Evolutionary conservation across 1,140 invertebrate species (phyloP).

Genomic region (Penaeus indicus): DNA sequence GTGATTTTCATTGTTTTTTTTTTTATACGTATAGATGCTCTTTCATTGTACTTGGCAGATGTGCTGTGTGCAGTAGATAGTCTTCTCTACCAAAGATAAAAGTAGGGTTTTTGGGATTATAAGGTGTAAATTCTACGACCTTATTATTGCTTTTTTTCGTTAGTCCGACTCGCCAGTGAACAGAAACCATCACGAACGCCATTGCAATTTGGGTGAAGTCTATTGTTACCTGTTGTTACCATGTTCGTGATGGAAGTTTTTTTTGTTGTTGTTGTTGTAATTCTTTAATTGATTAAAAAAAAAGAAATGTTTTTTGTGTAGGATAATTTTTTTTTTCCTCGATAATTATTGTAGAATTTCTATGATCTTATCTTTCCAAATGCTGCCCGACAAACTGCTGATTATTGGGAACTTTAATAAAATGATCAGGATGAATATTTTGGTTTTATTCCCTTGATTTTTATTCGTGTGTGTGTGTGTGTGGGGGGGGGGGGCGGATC

Average conservation of each 20-base stretch:
- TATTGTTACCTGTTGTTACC: too few relatives aligned
- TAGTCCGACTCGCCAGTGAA: neutral
- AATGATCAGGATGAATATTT: neutral
- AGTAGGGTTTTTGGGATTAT: constrained; percentile 27
- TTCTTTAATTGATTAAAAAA: too few relatives aligned
- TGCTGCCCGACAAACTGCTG: constrained; percentile 5
- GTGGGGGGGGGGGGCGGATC: too few relatives aligned
- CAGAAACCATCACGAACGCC: too few relatives aligned
- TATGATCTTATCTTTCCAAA: neutral
- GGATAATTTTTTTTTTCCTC: neutral
- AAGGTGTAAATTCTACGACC: constrained; percentile 3
- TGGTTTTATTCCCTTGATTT: neutral
- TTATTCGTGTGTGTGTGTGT: too few relatives aligned
- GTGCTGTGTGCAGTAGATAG: constrained; percentile 38
- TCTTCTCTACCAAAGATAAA: constrained; percentile 41
- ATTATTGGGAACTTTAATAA: constrained; percentile 9
- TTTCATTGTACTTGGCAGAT: constrained; percentile 36
- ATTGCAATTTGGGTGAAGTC: too few relatives aligned
- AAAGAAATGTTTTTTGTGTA: neutral
- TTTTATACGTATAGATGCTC: constrained; percentile 12
- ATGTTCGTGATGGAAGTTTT: too few relatives aligned
- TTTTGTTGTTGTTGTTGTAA: too few relatives aligned
- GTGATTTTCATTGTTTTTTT: constrained; percentile 12
- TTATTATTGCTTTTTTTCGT: neutral
- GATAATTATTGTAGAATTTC: neutral